phyloP scores from a whole-genome alignment of 2,797 vertebrate species.

The Pangasius mekongensis region DNA sequence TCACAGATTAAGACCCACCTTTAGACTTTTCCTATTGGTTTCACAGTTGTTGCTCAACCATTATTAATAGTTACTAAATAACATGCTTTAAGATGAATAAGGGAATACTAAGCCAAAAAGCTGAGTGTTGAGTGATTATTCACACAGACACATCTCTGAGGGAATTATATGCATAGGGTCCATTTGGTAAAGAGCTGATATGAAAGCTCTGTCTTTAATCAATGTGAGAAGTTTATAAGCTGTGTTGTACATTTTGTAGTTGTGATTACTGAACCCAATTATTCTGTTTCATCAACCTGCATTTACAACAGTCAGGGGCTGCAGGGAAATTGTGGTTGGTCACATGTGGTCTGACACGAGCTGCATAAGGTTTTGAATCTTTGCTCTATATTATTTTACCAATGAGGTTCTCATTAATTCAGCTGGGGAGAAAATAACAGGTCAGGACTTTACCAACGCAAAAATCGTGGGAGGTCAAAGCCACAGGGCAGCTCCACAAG shows the following conservation, averaged over 20 bases:
- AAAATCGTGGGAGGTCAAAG: slow-evolving; percentile 28
- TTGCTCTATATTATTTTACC: slow-evolving; percentile 28
- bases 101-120: not conserved
- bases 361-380: not conserved
- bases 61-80: not conserved
- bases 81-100: not conserved
- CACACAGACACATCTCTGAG: not conserved
- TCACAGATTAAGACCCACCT: not conserved
- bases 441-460: slow-evolving; percentile 14
- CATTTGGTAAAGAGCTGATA: not conserved
- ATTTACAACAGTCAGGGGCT: slow-evolving; percentile 5
- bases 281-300: not conserved
- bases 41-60: not conserved
- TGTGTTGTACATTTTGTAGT: slow-evolving; percentile 1
- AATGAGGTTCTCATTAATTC: slow-evolving; percentile 27
- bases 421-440: slow-evolving; percentile 33
- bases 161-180: not conserved
- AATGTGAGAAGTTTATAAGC: slow-evolving; percentile 20
- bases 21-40: not conserved
- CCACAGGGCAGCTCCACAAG: slow-evolving; percentile 59
- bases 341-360: slow-evolving; percentile 28
- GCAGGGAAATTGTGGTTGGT: slow-evolving; percentile 8
- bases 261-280: not conserved
- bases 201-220: not conserved
- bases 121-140: not conserved